Evolutionary conservation across 2,797 vertebrate species (phyloP), one percentile per base, ranked within the genome.

Genomic region (Poeciliopsis infans): DNA sequence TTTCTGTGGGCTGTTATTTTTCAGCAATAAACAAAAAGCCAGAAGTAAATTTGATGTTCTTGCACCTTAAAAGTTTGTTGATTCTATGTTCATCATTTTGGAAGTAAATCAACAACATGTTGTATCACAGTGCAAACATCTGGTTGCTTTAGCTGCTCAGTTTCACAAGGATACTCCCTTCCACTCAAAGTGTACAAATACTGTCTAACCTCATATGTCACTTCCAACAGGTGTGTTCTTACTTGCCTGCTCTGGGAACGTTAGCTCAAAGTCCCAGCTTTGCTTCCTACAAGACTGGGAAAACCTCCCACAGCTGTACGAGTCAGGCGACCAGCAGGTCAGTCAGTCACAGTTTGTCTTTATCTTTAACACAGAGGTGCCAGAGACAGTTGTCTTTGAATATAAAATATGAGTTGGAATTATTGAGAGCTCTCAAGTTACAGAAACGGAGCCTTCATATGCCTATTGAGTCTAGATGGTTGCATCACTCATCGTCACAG

Each of bases 181-280:
- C 71, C 64, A 79, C 79, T 79, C 68, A 33, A 46, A 77, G 25
- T 77, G 36, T 82, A 5, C 79, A 80, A 68, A 1, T 74, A 36
- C 51, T 45, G 70, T 83, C 75, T 90, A 68, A 89, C 74, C 61
- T 49, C 85, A 61, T 91, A 71, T 70, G 71, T 86, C 77, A 83
- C 76, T 73, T 88, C 71, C 89, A 94, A 96, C 95, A 99, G 98
- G 93, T 99, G 85, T 95, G 91, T 88, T 96, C 94, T 87, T 99
- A 98, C 94, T 95, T 95, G 71, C 95, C 94, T 79, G 95, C 95
- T 88, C 90, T 99, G 91, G 96, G 88, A 90, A 92, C 90, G 89
- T 82, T 96, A 75, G 94, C 91, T 85, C 87, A 92, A 82, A 69
- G 80, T 87, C 83, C 90, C 72, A 79, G 88, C 5, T 68, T 77